Evolutionary conservation across 2,888 invertebrate genomes (phyloP).

Genomic region (Diadegma fenestrale): DNA sequence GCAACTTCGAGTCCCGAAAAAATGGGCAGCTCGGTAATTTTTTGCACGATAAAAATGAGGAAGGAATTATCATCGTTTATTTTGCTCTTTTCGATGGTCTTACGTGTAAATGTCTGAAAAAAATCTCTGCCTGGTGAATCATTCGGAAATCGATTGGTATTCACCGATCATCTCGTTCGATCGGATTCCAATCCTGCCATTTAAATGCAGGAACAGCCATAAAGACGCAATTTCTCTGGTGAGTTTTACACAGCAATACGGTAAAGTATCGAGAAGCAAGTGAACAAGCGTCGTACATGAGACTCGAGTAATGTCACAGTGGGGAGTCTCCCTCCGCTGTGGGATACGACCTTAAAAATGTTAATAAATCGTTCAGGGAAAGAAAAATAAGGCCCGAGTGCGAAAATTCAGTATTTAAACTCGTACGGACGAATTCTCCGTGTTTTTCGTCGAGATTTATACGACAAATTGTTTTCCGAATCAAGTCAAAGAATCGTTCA

Average conservation of each 20-base stretch:
- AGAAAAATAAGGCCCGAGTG: not conserved
- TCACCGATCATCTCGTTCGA: slow-evolving; percentile 40
- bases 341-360: slow-evolving; percentile 49
- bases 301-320: slow-evolving; percentile 61
- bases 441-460: not conserved
- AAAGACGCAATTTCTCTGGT: slow-evolving; percentile 47
- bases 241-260: slow-evolving; percentile 50
- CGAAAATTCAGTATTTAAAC: not conserved
- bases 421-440: too few species aligned
- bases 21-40: not conserved
- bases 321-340: slow-evolving; percentile 57
- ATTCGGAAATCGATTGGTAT: slow-evolving; percentile 45
- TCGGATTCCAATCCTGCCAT: slow-evolving; percentile 13
- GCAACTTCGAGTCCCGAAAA: not conserved
- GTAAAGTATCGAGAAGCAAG: slow-evolving; percentile 47
- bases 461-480: not conserved
- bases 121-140: not conserved
- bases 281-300: slow-evolving; percentile 51
- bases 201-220: not conserved
- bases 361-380: not conserved
- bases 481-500: not conserved
- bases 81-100: too few species aligned
- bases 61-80: too few species aligned
- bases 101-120: not conserved
- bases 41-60: not conserved